Percentiles rank a stretch among this genome's conserved stretches.
Conservation (phyloP, 1,140 invertebrate genomes). For the Brachionus rotundiformis region DNA sequence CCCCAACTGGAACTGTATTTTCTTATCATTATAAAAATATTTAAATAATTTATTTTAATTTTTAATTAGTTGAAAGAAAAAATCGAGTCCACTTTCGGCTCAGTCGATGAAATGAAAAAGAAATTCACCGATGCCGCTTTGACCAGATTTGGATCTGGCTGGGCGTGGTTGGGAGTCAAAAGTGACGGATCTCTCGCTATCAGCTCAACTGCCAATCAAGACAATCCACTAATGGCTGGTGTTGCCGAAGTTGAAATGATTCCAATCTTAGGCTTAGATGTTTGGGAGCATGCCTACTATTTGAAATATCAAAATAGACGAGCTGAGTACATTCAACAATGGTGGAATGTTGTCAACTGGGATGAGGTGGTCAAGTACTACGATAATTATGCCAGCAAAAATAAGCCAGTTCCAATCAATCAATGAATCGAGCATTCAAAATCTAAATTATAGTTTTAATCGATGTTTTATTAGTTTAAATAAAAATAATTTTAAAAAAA, state of each 20-base stretch:
- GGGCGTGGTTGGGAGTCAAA: conserved; percentile 96
- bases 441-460: conserved; percentile 15
- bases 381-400: conserved; percentile 29
- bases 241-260: conserved; percentile 62
- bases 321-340: conserved; percentile 94
- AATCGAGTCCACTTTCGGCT: conserved; percentile 65
- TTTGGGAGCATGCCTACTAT: conserved; percentile 63
- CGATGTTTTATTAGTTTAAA: neutral
- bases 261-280: conserved; percentile 59
- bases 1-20: conserved; percentile 70
- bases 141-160: conserved; percentile 96
- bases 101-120: conserved; percentile 57
- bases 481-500: neutral
- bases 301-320: conserved; percentile 60
- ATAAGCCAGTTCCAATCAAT: conserved; percentile 19
- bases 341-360: conserved; percentile 97
- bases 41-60: neutral
- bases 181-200: conserved; percentile 61
- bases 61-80: conserved; percentile 85
- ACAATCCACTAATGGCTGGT: conserved; percentile 57
- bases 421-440: conserved; percentile 13
- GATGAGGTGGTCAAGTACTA: conserved; percentile 82
- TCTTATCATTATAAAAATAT: neutral
- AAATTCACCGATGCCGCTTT: conserved; percentile 75
- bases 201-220: conserved; percentile 58